phyloP scores from a whole-genome alignment of 2,113 vertebrate species.

The Bufo gargarizans region DNA sequence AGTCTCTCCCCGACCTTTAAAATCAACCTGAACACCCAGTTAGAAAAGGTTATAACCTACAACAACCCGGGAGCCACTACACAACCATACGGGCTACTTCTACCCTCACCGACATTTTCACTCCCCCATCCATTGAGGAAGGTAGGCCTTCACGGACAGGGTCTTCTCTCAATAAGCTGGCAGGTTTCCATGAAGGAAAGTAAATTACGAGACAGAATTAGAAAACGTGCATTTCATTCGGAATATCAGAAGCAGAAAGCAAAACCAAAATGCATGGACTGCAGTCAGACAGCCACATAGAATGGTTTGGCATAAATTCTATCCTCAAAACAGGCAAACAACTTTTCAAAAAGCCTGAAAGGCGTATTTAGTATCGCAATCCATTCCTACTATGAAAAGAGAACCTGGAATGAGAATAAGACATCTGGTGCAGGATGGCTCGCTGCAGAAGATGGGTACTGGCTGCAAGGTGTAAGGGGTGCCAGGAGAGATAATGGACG shows the following conservation, averaged over 20 bases:
- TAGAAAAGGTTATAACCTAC: too few relatives aligned
- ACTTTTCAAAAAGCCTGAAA: neutral
- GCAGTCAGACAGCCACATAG: neutral
- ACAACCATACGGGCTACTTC: too few relatives aligned
- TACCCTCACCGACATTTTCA: too few relatives aligned
- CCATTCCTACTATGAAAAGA: neutral
- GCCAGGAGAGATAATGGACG: slow-evolving; percentile 61
- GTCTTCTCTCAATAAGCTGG: too few relatives aligned
- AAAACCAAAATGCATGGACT: neutral
- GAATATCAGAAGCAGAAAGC: neutral
- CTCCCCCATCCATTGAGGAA: too few relatives aligned
- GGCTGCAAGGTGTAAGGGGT: slow-evolving; percentile 48
- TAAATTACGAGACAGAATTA: too few relatives aligned
- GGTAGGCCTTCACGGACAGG: too few relatives aligned
- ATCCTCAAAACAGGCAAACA: neutral
- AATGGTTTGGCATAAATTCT: neutral
- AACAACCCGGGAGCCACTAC: too few relatives aligned
- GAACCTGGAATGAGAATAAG: slow-evolving; percentile 44
- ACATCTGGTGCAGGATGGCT: slow-evolving; percentile 51
- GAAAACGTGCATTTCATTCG: too few relatives aligned
- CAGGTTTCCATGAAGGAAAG: too few relatives aligned
- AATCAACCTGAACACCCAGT: too few relatives aligned
- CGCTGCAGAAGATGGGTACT: slow-evolving; percentile 47
- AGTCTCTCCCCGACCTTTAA: too few relatives aligned
- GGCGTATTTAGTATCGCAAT: neutral